Percentiles rank a stretch among this genome's conserved stretches.
Conservation (phyloP, 2,797 vertebrate genomes). For the Botia almorhae region DNA sequence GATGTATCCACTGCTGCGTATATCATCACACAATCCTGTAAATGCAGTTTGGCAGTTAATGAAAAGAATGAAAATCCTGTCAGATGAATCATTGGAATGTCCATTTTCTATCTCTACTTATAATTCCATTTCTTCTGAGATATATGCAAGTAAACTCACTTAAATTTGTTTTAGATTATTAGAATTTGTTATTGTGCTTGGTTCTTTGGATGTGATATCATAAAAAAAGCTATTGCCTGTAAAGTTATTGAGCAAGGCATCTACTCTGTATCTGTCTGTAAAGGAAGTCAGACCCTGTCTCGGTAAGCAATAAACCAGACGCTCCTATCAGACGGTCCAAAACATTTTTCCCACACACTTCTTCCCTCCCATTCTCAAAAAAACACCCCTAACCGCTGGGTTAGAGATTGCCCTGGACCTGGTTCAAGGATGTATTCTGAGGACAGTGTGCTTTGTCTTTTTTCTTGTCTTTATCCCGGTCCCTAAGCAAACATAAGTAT, state of each 20-base stretch:
- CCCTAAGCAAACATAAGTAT: slow-evolving; percentile 77
- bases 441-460: slow-evolving; percentile 64
- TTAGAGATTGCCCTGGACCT: slow-evolving; percentile 70
- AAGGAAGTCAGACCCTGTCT: slow-evolving; percentile 48
- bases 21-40: background rate
- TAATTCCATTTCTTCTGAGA: no score
- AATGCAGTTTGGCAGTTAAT: background rate
- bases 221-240: background rate
- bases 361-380: slow-evolving; percentile 55
- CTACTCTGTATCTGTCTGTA: slow-evolving; percentile 31
- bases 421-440: slow-evolving; percentile 81
- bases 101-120: no score
- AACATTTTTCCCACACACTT: slow-evolving; percentile 79
- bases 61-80: background rate
- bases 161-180: no score
- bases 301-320: slow-evolving; percentile 69
- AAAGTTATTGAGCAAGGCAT: background rate
- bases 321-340: slow-evolving; percentile 60
- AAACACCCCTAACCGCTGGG: slow-evolving; percentile 55
- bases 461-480: slow-evolving; percentile 64
- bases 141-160: no score
- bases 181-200: no score
- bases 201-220: no score
- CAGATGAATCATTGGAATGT: background rate
- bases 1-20: background rate